Percentiles rank a stretch among this genome's conserved stretches.
Evolutionary conservation across 2,113 vertebrate species (phyloP).

Genomic region (Arizona elegans): DNA sequence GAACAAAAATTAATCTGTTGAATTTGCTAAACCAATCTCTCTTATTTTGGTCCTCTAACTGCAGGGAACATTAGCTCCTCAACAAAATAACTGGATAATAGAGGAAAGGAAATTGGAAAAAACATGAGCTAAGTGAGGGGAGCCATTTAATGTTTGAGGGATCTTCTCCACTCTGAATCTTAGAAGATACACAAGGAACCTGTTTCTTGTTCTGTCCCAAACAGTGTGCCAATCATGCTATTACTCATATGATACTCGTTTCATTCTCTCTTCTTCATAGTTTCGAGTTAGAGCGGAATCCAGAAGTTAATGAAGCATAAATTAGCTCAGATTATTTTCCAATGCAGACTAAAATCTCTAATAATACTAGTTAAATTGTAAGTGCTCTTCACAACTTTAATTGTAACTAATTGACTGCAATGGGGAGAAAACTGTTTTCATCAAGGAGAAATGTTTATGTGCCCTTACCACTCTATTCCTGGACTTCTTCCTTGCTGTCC

Average conservation of each 20-base stretch:
- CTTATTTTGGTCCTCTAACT: neutral
- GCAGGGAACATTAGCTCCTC: neutral
- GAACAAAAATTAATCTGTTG: neutral
- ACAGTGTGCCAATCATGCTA: neutral
- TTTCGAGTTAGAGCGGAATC: neutral
- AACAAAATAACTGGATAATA: neutral
- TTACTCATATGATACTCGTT: neutral
- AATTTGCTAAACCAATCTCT: neutral
- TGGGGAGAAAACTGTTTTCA: neutral
- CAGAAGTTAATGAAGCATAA: neutral
- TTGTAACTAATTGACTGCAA: neutral
- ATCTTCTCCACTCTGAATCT: neutral
- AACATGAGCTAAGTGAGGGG: neutral
- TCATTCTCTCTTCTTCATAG: too few species aligned
- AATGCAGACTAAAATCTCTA: neutral
- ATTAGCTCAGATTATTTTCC: neutral
- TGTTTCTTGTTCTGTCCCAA: neutral
- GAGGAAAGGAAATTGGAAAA: neutral
- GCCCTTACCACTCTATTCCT: neutral
- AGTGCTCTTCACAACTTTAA: neutral
- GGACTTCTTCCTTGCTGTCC: neutral
- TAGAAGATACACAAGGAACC: neutral
- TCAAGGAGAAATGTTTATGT: neutral
- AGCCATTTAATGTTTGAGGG: neutral
- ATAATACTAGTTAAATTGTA: neutral